Evolutionary conservation across 2,797 vertebrate genomes (phyloP).

Genomic region (Echeneis naucrates): DNA sequence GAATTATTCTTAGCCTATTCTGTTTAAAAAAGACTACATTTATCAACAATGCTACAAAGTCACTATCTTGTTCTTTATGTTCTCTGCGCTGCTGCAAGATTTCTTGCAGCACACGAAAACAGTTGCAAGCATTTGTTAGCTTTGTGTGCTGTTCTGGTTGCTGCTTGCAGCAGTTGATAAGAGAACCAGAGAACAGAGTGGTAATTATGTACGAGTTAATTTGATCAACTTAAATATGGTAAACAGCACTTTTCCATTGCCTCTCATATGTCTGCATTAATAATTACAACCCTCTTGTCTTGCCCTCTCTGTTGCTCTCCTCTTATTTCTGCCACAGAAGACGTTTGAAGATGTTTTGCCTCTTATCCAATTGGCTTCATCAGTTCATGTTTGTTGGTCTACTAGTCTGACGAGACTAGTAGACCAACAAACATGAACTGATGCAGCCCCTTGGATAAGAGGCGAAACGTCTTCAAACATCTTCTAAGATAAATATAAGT

Average conservation of each 20-base stretch:
- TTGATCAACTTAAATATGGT: conserved; percentile 43
- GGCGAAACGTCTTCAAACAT: too few species aligned
- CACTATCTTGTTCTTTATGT: not conserved
- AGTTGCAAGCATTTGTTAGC: conserved; percentile 27
- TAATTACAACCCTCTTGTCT: conserved; percentile 14
- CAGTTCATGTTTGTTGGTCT: too few species aligned
- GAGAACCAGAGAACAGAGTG: conserved; percentile 17
- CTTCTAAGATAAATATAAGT: too few species aligned
- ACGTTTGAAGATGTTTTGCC: too few species aligned
- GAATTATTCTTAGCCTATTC: not conserved
- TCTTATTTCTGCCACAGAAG: conserved; percentile 7
- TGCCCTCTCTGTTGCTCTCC: not conserved
- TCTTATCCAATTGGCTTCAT: too few species aligned
- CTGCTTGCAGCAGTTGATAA: conserved; percentile 29
- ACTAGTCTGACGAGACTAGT: too few species aligned
- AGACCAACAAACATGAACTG: too few species aligned
- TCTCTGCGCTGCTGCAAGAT: not conserved
- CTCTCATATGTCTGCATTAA: conserved; percentile 28
- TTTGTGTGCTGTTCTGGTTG: not conserved
- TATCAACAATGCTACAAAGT: conserved; percentile 5
- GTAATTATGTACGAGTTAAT: conserved; percentile 46
- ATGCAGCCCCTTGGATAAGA: too few species aligned
- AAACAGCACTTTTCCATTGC: conserved; percentile 22
- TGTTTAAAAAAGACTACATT: not conserved
- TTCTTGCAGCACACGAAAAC: conserved; percentile 8